A percentile compares a stretch with the other conserved stretches of the same genome.
Evolutionary conservation across 2,113 vertebrate genomes (phyloP).

Genomic region (Zosterops japonicus): DNA sequence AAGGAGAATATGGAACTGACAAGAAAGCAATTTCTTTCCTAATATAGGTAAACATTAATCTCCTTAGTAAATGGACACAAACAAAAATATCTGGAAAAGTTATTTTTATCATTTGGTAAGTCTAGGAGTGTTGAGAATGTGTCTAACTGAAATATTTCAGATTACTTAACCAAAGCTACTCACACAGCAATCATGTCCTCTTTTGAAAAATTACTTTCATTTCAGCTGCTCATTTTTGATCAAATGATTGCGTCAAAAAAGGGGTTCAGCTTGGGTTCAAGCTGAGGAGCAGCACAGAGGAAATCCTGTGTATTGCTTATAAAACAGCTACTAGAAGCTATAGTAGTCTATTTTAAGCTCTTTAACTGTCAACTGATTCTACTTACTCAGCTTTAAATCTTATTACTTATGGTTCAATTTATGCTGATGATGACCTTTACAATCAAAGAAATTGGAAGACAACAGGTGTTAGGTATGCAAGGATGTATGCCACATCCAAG

Average conservation of each 20-base stretch:
- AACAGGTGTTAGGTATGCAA: background rate
- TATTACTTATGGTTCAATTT: background rate
- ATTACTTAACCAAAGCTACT: background rate
- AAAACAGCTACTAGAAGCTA: background rate
- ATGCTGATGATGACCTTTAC: background rate
- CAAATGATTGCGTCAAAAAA: background rate
- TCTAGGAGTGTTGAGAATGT: background rate
- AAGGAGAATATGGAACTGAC: background rate
- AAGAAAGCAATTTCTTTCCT: background rate
- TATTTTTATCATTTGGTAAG: background rate
- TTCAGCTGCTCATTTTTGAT: conserved; percentile 8
- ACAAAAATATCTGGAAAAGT: background rate
- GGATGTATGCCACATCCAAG: background rate
- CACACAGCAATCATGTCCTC: background rate
- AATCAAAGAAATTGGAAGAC: background rate
- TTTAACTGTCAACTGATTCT: background rate
- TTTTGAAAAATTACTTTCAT: conserved; percentile 25
- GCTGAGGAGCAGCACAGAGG: background rate
- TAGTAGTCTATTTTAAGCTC: background rate
- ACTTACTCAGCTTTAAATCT: background rate
- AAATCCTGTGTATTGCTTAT: background rate
- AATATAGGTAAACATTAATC: background rate
- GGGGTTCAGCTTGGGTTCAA: conserved; percentile 1
- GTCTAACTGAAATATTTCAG: background rate
- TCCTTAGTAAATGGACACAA: background rate